A percentile compares a stretch with the other conserved stretches of the same genome.
Evolutionary conservation across 2,888 invertebrate genomes (phyloP).

Genomic region (Gastracanthus pulcherrimus): DNA sequence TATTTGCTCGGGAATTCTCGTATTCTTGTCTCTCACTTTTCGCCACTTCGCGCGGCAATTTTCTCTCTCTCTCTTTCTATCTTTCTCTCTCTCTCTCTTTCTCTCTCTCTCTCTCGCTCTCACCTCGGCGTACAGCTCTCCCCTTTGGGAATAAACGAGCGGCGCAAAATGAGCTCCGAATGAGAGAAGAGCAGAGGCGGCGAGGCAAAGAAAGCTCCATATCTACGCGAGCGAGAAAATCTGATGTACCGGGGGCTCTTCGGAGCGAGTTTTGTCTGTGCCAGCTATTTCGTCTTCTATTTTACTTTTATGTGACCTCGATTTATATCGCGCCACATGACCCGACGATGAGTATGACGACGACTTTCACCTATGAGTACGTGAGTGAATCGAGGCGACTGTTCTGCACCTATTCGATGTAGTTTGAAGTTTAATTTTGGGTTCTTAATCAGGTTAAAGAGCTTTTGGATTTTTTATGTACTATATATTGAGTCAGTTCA

Average conservation of each 20-base stretch:
- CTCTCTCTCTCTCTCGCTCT: not conserved
- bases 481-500: no score
- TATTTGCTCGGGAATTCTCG: not conserved
- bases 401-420: no score
- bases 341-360: not conserved
- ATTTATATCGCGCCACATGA: not conserved
- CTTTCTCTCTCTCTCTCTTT: not conserved
- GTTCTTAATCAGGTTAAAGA: no score
- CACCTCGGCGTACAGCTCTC: not conserved
- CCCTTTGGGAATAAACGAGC: conserved; percentile 35
- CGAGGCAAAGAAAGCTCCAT: not conserved
- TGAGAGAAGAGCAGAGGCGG: not conserved
- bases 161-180: conserved; percentile 16
- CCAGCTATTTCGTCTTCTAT: conserved; percentile 2
- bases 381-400: no score
- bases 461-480: no score
- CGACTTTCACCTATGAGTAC: not conserved
- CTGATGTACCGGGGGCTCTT: conserved; percentile 15
- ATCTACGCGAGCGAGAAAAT: conserved; percentile 19
- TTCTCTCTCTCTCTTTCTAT: no score
- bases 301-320: conserved; percentile 22
- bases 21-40: not conserved
- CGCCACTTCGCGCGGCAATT: not conserved
- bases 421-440: no score
- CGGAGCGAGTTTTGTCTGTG: conserved; percentile 23